Conservation (phyloP, 2,888 invertebrate genomes). For the Tipula unca region DNA sequence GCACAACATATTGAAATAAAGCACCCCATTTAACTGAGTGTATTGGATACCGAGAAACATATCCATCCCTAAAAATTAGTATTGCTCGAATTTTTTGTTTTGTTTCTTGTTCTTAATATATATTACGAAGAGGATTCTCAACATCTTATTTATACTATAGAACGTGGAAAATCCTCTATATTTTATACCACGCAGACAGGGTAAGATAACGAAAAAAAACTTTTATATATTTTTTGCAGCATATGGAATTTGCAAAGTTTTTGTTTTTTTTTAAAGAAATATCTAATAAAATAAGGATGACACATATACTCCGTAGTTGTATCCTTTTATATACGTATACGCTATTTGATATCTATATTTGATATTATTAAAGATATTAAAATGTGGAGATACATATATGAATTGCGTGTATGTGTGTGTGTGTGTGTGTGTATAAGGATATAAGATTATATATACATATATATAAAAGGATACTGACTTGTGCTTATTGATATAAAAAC, state of each 20-base stretch:
- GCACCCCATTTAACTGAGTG: background rate
- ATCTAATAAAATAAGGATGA: background rate
- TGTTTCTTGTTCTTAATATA: background rate
- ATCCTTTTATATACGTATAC: background rate
- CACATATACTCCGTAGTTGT: background rate
- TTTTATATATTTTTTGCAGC: background rate
- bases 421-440: background rate
- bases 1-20: background rate
- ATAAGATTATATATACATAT: too few species aligned
- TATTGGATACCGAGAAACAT: background rate
- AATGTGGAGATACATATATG: background rate
- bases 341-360: background rate
- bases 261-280: background rate
- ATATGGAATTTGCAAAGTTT: background rate
- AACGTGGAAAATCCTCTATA: background rate
- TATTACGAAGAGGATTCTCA: background rate
- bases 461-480: background rate
- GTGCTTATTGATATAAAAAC: background rate
- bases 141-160: background rate
- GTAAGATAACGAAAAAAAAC: background rate
- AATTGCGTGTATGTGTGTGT: background rate
- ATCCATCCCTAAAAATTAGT: background rate
- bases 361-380: constrained; percentile 1
- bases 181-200: background rate
- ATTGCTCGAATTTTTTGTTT: background rate